Evolutionary conservation across 2,888 invertebrate genomes (phyloP), one percentile per base, ranked within the genome.

Genomic region (Agrochola litura): DNA sequence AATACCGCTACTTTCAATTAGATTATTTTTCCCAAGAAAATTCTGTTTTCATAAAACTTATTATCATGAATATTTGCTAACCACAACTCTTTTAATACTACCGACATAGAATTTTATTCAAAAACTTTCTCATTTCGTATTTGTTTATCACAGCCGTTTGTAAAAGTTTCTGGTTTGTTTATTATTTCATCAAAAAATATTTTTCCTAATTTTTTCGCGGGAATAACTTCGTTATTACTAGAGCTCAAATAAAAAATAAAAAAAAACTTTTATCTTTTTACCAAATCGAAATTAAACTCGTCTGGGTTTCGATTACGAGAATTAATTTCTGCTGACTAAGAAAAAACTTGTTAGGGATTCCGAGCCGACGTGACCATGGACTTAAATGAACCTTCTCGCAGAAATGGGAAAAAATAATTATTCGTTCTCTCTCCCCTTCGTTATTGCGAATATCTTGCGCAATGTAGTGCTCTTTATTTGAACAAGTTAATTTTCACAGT

Each of bases 261-360:
- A 56, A 56, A 69, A 69, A 72, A 75, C 75, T 73, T 75, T 61
- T 83, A 78, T 81, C 75, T 83, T 73, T 84, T 79, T 66, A 84
- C 73, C 66, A 84, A 86, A 89, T 89, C 82, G 82, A 66, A 89
- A 89, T 89, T 79, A 86, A 86, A 77, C 83, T 82, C 69, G 76
- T 79, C 86, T 84, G 82, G 82, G 80, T 86, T 86, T 85, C 86
- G 87, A 91, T 89, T 89, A 88, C 89, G 84, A 84, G 86, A 92
- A 91, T 91, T 90, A 92, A 92, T 92, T 92, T 89, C 81, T 88
- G 89, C 88, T 88, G 86, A 90, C 87, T 83, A 88, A 89, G 87
- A 89, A 90, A 91, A 91, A 92, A 89, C 87, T 91, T 90, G 88
- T 89, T 87, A 88, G 85, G 80, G 84, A 90, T 89, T 86, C 85